These are phyloP conservation scores for Meganola albula DNA, from an alignment of 2,888 invertebrate genomes.

Conservation along the genomic window DNA sequence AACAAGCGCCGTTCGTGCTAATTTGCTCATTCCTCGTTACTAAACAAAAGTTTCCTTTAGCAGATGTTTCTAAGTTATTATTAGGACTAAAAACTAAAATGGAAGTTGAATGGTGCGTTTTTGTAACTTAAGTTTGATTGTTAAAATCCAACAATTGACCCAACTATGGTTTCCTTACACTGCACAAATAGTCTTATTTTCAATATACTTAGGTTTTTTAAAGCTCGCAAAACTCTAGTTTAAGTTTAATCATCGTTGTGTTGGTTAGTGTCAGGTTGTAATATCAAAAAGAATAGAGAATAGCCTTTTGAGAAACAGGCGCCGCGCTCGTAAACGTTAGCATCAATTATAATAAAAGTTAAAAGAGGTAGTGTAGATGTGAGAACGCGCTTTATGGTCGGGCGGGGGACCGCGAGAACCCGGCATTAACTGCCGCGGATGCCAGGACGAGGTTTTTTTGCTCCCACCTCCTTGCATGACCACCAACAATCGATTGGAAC, in stretches of 20 bases:
- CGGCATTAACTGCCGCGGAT: slow-evolving; percentile 44
- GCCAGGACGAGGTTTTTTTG: slow-evolving; percentile 57
- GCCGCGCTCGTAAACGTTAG: slow-evolving; percentile 64
- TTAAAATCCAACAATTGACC: too few relatives aligned
- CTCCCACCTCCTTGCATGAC: slow-evolving; percentile 23
- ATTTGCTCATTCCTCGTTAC: slow-evolving; percentile 42
- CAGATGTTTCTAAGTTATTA: slow-evolving; percentile 18
- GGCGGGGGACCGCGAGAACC: slow-evolving; percentile 32
- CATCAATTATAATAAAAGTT: slow-evolving; percentile 72
- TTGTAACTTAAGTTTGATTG: too few relatives aligned
- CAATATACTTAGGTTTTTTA: too few relatives aligned
- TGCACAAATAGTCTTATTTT: too few relatives aligned
- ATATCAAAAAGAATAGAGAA: too few relatives aligned
- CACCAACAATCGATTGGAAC: slow-evolving; percentile 22
- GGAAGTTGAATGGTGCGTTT: background rate
- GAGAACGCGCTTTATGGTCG: slow-evolving; percentile 62
- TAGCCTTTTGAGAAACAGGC: slow-evolving; percentile 52
- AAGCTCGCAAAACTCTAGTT: too few relatives aligned
- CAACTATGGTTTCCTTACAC: too few relatives aligned
- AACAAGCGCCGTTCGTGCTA: slow-evolving; percentile 48
- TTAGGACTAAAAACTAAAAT: too few relatives aligned
- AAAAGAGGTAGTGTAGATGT: slow-evolving; percentile 57
- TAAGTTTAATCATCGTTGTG: too few relatives aligned
- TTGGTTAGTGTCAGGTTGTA: slow-evolving; percentile 12
- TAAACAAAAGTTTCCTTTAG: slow-evolving; percentile 40